Percentiles rank a stretch among this genome's conserved stretches.
phyloP scores from a whole-genome alignment of 1,140 invertebrate species.

The Rhynchophorus ferrugineus region DNA sequence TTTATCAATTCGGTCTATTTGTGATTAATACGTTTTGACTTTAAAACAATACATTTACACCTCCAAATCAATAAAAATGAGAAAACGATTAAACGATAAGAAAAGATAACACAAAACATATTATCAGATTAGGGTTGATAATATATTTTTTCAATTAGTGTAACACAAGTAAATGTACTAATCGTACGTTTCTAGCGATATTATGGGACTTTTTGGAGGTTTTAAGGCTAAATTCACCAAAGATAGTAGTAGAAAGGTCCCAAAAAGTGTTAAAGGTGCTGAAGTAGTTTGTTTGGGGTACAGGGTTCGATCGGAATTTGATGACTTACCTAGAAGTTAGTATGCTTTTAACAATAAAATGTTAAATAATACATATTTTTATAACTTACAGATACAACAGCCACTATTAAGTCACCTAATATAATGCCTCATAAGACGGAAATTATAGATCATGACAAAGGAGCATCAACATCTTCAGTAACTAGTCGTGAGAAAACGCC shows the following conservation, averaged over 20 bases:
- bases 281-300: conserved; percentile 34
- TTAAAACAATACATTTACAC: too few species aligned
- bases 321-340: conserved; percentile 20
- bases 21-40: too few species aligned
- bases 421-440: neutral
- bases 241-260: conserved; percentile 25
- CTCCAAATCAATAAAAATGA: neutral
- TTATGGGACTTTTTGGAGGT: conserved; percentile 41
- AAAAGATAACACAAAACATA: neutral
- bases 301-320: conserved; percentile 24
- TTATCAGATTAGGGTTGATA: too few species aligned
- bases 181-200: too few species aligned
- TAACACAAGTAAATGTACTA: too few species aligned
- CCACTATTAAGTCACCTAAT: neutral
- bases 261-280: conserved; percentile 29
- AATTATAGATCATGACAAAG: too few species aligned
- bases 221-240: conserved; percentile 43
- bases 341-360: too few species aligned
- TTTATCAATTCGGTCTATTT: too few species aligned
- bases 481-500: neutral
- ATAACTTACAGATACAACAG: neutral
- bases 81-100: neutral
- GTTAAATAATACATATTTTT: too few species aligned
- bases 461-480: too few species aligned
- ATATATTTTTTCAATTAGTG: too few species aligned